These are phyloP conservation scores for Choreutis nemorana DNA, from an alignment of 2,888 invertebrate genomes.

Conservation along the genomic window DNA sequence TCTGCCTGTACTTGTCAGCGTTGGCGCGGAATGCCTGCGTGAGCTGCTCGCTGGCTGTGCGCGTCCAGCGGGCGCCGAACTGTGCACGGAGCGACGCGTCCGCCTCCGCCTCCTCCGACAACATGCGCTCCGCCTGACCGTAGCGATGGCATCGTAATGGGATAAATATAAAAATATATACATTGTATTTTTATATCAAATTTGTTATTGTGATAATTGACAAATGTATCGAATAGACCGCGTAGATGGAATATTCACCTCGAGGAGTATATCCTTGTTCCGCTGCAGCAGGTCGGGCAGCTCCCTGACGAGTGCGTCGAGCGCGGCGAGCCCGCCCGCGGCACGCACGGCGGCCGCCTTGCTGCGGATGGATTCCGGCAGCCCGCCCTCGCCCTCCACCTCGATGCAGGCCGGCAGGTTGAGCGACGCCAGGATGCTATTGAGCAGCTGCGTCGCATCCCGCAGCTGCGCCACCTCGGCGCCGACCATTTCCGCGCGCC, in stretches of 20 bases:
- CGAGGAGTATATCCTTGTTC: slow-evolving; percentile 90
- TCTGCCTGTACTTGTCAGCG: slow-evolving; percentile 90
- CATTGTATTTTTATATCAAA: no score
- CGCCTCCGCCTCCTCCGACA: slow-evolving; percentile 91
- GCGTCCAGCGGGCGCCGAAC: slow-evolving; percentile 92
- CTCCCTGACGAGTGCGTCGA: slow-evolving; percentile 81
- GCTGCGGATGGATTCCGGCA: slow-evolving; percentile 89
- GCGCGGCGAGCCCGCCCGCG: slow-evolving; percentile 77
- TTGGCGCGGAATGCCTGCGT: slow-evolving; percentile 90
- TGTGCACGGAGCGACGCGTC: slow-evolving; percentile 88
- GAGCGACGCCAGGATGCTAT: slow-evolving; percentile 87
- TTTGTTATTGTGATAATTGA: no score
- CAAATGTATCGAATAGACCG: no score
- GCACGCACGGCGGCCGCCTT: slow-evolving; percentile 82
- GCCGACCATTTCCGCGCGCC: slow-evolving; percentile 87
- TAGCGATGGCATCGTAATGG: slow-evolving; percentile 69
- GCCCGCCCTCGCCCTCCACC: slow-evolving; percentile 71
- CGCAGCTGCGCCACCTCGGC: slow-evolving; percentile 85
- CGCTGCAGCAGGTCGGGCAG: slow-evolving; percentile 90
- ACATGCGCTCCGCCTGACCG: slow-evolving; percentile 77
- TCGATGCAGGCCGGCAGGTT: slow-evolving; percentile 98
- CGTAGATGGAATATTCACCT: slow-evolving; percentile 70
- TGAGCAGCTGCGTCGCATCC: slow-evolving; percentile 91
- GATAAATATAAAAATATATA: no score
- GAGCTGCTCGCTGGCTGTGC: slow-evolving; percentile 86